These are phyloP conservation scores for Ictalurus furcatus DNA, from an alignment of 2,113 vertebrate species.

Conservation along the genomic window DNA sequence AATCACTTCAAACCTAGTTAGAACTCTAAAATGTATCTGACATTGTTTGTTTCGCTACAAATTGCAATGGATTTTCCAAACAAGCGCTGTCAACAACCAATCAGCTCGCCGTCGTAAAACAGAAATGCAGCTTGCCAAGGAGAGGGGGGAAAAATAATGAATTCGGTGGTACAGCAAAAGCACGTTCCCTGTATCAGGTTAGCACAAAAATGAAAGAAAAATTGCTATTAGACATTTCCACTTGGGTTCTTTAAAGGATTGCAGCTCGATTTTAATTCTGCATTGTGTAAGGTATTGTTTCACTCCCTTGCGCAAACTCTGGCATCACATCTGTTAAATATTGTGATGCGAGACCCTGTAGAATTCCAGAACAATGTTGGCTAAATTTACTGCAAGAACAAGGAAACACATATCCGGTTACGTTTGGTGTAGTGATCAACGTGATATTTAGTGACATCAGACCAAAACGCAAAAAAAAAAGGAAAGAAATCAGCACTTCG, in stretches of 20 bases:
- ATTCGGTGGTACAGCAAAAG: not conserved
- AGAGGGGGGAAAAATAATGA: not conserved
- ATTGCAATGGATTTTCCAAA: constrained; percentile 27
- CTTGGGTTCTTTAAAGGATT: too few species aligned
- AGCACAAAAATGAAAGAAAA: not conserved
- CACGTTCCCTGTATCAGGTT: not conserved
- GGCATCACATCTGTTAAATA: not conserved
- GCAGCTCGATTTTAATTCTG: not conserved
- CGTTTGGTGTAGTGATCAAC: not conserved
- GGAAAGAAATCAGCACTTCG: not conserved
- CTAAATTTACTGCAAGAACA: not conserved
- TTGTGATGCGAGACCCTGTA: not conserved
- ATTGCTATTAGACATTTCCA: not conserved
- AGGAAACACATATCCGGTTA: not conserved
- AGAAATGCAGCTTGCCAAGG: not conserved
- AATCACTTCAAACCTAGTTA: constrained; percentile 27
- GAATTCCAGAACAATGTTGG: not conserved
- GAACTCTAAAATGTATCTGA: not conserved
- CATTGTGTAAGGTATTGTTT: not conserved
- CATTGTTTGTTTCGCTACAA: constrained; percentile 26
- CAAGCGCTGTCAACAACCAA: constrained; percentile 22
- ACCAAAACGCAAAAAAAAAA: not conserved
- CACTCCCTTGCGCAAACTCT: not conserved
- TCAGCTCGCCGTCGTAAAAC: not conserved
- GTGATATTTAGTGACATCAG: not conserved